Evolutionary conservation across 2,888 invertebrate species (phyloP), one percentile per base, ranked within the genome.

Genomic region (Melanophora roralis): DNA sequence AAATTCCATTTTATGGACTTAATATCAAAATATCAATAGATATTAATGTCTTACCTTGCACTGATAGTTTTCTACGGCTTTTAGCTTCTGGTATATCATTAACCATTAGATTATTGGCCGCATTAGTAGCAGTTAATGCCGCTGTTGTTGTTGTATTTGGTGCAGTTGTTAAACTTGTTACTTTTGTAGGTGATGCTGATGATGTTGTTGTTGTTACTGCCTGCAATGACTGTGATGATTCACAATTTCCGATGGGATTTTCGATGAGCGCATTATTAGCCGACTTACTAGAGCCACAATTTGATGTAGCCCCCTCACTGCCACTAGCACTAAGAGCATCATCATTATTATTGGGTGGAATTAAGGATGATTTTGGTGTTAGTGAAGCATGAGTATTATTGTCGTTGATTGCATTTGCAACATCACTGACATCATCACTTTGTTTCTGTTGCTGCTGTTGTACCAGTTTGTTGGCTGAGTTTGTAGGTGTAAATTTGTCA

Each of bases 41-140:
- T 14, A 43, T 40, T 4, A 21, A 19, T 19, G 1, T 45, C 84
- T 85, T 77, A 89, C 90, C 90, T 84, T 90, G 90, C 34, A 90
- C 90, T 14, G 90, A 90, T 76, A 90, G 83, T 81, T 89, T 90
- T 43, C 90, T 84, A 14, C 87, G 85, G 19, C 85, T 86, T 68
- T 88, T 86, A 9, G 68, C 76, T 34, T 89, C 88, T 6, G 88
- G 85, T 23, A 85, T 84, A 43, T 89, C 90, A 67, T 83, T 75
- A 1, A 88, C 85, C 0, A 82, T 82, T 55, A 87, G 82, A 71
- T 83, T 88, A 60, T 85, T 86, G 34, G 78, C 77, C 9, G 79
- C 81, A 68, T 76, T 64, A 9, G 55, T 51, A 53, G 60, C 19
- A 6, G 81, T 21, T 16, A 77, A 40, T 16, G 81, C 55, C 23